phyloP scores from a whole-genome alignment of 2,888 invertebrate species.

The Panorpa germanica region DNA sequence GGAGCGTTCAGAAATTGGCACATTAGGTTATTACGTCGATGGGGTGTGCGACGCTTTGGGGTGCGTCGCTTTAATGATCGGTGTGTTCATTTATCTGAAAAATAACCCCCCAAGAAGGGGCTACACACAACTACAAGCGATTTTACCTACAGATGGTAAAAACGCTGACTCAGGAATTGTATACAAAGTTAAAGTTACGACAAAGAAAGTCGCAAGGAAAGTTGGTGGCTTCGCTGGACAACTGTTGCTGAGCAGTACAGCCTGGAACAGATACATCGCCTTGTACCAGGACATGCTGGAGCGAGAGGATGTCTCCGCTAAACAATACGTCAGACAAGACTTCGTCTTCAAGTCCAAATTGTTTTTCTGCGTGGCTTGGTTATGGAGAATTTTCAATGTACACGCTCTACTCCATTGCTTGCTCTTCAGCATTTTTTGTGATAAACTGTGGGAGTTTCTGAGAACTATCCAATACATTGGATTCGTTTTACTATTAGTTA shows the following conservation, averaged over 20 bases:
- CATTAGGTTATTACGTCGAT: constrained; percentile 64
- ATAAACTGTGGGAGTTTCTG: constrained; percentile 63
- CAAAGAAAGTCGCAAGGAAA: constrained; percentile 43
- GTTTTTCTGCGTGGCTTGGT: constrained; percentile 51
- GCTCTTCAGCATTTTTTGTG: constrained; percentile 59
- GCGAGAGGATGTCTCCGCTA: constrained; percentile 31
- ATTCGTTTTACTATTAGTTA: constrained; percentile 43
- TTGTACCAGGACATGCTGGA: constrained; percentile 62
- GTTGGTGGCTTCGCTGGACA: constrained; percentile 48
- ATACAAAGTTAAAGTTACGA: constrained; percentile 47
- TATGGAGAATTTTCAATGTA: constrained; percentile 65
- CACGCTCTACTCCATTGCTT: constrained; percentile 58
- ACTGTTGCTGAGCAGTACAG: constrained; percentile 51
- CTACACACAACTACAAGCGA: constrained; percentile 44
- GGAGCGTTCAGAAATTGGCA: constrained; percentile 63
- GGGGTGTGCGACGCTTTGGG: constrained; percentile 67
- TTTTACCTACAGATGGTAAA: constrained; percentile 27
- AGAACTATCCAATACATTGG: constrained; percentile 49
- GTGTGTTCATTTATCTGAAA: constrained; percentile 45
- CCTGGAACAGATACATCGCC: constrained; percentile 73
- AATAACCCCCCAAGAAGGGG: constrained; percentile 56
- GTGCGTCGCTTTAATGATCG: constrained; percentile 48
- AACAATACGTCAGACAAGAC: constrained; percentile 32
- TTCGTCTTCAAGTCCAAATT: constrained; percentile 46
- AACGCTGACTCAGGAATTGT: constrained; percentile 32